Conservation (phyloP, 2,888 invertebrate genomes). For the Sabatieria punctata region DNA sequence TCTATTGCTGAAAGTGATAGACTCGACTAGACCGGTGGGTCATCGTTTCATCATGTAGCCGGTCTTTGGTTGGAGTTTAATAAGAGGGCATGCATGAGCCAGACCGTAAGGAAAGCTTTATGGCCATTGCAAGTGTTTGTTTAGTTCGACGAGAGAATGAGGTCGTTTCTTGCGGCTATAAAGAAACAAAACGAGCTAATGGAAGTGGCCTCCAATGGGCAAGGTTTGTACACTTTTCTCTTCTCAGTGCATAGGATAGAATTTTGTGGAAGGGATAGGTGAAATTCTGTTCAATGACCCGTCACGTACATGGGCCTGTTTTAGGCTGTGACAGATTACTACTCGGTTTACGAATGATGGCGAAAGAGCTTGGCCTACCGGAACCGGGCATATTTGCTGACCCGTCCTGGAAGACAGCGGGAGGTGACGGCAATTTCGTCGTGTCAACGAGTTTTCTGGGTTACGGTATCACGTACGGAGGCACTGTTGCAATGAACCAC, state of each 20-base stretch:
- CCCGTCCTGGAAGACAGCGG: conserved; percentile 43
- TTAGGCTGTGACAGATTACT: conserved; percentile 74
- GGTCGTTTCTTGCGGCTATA: too few relatives aligned
- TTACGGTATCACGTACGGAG: conserved; percentile 42
- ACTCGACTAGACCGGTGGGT: too few relatives aligned
- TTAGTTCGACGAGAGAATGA: too few relatives aligned
- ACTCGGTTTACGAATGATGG: conserved; percentile 63
- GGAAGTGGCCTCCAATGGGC: conserved; percentile 40
- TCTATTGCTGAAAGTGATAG: too few relatives aligned
- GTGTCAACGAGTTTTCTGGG: conserved; percentile 41
- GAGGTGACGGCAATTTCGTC: conserved; percentile 47
- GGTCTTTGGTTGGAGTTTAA: too few relatives aligned
- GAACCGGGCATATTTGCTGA: conserved; percentile 52
- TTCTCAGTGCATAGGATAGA: neutral
- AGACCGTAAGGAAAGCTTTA: too few relatives aligned
- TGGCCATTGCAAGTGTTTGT: too few relatives aligned
- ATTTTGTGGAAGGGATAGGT: neutral
- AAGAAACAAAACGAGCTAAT: conserved; percentile 41
- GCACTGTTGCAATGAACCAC: conserved; percentile 44
- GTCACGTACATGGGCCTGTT: too few relatives aligned
- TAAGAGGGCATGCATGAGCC: too few relatives aligned
- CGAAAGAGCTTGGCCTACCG: conserved; percentile 52
- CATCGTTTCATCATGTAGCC: too few relatives aligned
- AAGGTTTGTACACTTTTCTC: conserved; percentile 34
- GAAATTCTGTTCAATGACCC: too few relatives aligned